Evolutionary conservation across 1,140 invertebrate species (phyloP), one percentile per base, ranked within the genome.

Genomic region (Scaptomyza pallida): DNA sequence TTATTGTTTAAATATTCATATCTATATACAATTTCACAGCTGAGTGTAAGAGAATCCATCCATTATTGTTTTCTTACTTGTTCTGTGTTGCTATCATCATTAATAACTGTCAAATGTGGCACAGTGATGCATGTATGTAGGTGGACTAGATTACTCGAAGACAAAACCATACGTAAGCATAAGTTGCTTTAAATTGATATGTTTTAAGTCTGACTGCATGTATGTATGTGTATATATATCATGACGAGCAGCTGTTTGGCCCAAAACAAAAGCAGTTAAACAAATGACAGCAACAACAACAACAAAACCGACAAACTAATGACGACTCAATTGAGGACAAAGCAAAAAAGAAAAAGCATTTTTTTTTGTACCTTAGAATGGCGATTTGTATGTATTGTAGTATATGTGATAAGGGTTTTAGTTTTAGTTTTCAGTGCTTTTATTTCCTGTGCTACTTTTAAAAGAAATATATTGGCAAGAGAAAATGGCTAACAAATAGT

Each of bases 221-320:
- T n/a, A n/a, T n/a, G n/a, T n/a, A n/a, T n/a, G n/a, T n/a, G n/a
- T n/a, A n/a, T n/a, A n/a, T n/a, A n/a, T 79, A 48, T 85, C 64
- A 86, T 85, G 77, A 68, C 81, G 52, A 81, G 61, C 81, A 77
- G 81, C 81, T 85, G 81, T 85, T 85, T 68, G 69, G 61, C 61
- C 56, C 45, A 71, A 86, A 80, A 78, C 79, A 85, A 76, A 79
- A 71, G 73, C 68, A 48, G 64, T 63, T 63, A 80, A 67, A 67
- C 57, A 71, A 82, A 82, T 71, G 74, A 75, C 78, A 72, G 78
- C 54, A 56, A 13, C 23, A 33, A 30, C 62, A 65, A 13, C 37
- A 44, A 44, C 21, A 55, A 48, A 60, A 72, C 54, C 19, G 76
- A 19, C n/a, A 65, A 72, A 55, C 67, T 60, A 48, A 80, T 81